These are phyloP conservation scores for Podabrus alpinus DNA, from an alignment of 2,888 invertebrate species.

Conservation along the genomic window DNA sequence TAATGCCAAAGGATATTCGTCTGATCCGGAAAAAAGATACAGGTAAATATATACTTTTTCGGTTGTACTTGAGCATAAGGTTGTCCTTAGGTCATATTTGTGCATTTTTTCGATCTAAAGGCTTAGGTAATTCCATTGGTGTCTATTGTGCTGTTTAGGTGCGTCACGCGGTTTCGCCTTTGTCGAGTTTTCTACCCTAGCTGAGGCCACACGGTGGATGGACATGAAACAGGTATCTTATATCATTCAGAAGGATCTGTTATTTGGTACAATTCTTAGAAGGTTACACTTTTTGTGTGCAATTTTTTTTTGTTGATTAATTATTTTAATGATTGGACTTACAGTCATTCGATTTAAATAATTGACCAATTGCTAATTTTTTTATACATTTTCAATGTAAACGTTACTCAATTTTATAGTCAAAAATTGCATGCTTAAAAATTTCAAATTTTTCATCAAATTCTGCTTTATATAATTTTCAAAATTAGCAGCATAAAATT, in stretches of 20 bases:
- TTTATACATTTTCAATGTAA: neutral
- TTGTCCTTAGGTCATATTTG: slow-evolving; percentile 60
- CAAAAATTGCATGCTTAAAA: neutral
- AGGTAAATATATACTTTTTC: slow-evolving; percentile 61
- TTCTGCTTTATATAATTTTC: neutral
- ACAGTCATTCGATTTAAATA: neutral
- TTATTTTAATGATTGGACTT: neutral
- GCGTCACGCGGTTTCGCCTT: slow-evolving; percentile 87
- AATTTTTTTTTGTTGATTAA: slow-evolving; percentile 5
- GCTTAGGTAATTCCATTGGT: slow-evolving; percentile 56
- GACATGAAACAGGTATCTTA: slow-evolving; percentile 82
- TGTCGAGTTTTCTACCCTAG: slow-evolving; percentile 89
- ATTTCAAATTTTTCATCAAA: neutral
- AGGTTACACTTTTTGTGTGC: slow-evolving; percentile 15
- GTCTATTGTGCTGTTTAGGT: slow-evolving; percentile 75
- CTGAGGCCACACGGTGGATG: slow-evolving; percentile 90
- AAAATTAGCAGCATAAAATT: slow-evolving; percentile 1
- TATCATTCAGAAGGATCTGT: slow-evolving; percentile 41
- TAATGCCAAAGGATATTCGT: slow-evolving; percentile 79
- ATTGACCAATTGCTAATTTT: slow-evolving; percentile 1
- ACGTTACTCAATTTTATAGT: neutral
- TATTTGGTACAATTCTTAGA: slow-evolving; percentile 21
- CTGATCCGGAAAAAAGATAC: slow-evolving; percentile 83
- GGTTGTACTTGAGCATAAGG: slow-evolving; percentile 36
- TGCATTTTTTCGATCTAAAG: slow-evolving; percentile 57